Base-by-base conservation (phyloP, 2,888 invertebrate genomes). In the Drosophila mettleri region DNA sequence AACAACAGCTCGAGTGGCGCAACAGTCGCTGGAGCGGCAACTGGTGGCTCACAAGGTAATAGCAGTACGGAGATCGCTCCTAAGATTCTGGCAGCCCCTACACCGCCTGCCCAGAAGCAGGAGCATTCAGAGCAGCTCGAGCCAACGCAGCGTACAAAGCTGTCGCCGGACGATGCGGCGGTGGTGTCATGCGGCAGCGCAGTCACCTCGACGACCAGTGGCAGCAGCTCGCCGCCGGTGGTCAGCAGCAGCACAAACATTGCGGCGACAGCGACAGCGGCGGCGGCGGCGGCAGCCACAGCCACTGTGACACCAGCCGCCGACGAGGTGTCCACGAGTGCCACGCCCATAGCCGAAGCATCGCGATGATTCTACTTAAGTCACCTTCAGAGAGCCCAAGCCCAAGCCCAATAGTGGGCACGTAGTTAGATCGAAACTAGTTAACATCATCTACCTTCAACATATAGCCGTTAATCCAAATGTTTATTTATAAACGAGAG, bases 121-220 rank as follows among this genome's bases (percentile, higher is more conserved):
- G 43, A 54, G 43, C 43, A 18, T 1, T 5, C 27, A 10, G 43
- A 45, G 43, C 43, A 45, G 54, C 3, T 33, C 9, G 54, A 60
- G 55, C 69, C 65, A 36, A 43, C 67, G 10, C 68, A 62, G 29
- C 60, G 58, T 10, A 39, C n/a, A 4, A 76, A 70, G 46, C 43
- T 73, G 8, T 68, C 83, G 29, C 59, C 74, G n/a, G 74, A 72
- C 46, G 68, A 77, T 20, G 49, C 54, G 22, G 54, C 36, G 0
- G 39, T 29, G 8, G 38, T 41, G 3, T 20, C 62, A 0, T 52
- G 22, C 16, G 74, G 75, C 52, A 69, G 74, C 16, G 90, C 91
- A 34, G 91, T 92, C 27, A 91, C 91, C 8, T 91, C 91, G 41
- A 91, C 91, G 36, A 91, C 91, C 22, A 90, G 92, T 69, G 91